Base-by-base conservation (phyloP, 2,888 invertebrate genomes). In the Podotricha telesiphe region DNA sequence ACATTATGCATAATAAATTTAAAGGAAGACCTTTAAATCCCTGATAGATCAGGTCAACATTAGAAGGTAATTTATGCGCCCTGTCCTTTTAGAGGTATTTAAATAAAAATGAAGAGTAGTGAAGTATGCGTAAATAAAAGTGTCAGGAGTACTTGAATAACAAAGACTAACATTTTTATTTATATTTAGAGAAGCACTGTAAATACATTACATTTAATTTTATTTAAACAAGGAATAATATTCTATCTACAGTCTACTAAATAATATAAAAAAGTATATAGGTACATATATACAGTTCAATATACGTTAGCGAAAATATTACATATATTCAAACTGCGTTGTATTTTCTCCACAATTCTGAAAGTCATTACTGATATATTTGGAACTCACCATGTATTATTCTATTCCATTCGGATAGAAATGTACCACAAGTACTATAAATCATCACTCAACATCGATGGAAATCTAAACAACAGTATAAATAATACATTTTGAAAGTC, bases 331-430 rank as follows among this genome's bases (percentile, higher is more conserved):
- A 17, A 59, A 59, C 42, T 28, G 17, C 45, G 45, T 19, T 45
- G 34, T 45, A 45, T 19, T 66, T 61, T 40, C 22, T 53, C 48
- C 67, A 65, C 58, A 70, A 70, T 61, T 70, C 51, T 59, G 19
- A 67, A 67, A 63, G 28, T 53, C 51, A 64, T 71, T 68, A 66
- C 48, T 55, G 62, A 56, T 62, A 69, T 61, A 45, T 66, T 69
- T 20, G 62, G 28, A 65, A 56, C 47, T 55, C 47, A 56, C 15
- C 53, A 65, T 61, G 61, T 47, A 65, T 69, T 65, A 59, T 19
- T 51, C n/a, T 40, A 48, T 62, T 67, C 58, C n/a, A 17, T 65
- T 28, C 51, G 40, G 63, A 58, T 48, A 56, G 40, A 66, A 51
- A 48, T 66, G 22, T 62, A 47, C 48, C 55, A 47, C 20, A 67